Evolutionary conservation across 2,113 vertebrate species (phyloP), one percentile per base, ranked within the genome.

Genomic region (Argyrosomus japonicus): DNA sequence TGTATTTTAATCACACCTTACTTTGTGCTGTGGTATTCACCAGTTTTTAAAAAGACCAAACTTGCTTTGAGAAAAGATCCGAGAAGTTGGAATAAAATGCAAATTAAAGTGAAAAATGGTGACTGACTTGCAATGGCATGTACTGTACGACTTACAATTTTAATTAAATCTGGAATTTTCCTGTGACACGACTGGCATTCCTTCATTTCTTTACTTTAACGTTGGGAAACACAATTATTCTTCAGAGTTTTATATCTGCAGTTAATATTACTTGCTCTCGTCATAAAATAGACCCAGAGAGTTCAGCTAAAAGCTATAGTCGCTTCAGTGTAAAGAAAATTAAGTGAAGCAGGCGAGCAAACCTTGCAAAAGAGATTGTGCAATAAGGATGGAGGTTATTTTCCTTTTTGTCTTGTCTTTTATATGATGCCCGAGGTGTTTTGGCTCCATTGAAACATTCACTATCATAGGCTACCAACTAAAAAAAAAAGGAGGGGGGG

Each of bases 91-190:
- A 53, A 27, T 23, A 48, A 58, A 69, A 68, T 64, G 29, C 43
- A 63, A 27, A n/a, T 21, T 21, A 19, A 71, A n/a, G 19, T 12
- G 1, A 48, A 32, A 50, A 61, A 32, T 19, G 6, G 40, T 32
- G 23, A 45, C 25, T 47, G 32, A 65, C 14, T 67, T 70, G 23
- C 48, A 82, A 43, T 68, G 36, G 72, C 77, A 87, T 88, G 68
- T 61, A 67, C 40, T 76, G 56, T 79, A 71, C 18, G 1, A 64
- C 60, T 75, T 62, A 6, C 1, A 21, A 19, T 69, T 72, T 82
- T 65, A 2, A 86, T 75, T 85, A 85, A 87, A 85, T 57, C 23
- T 32, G 17, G 14, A 7, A 9, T 21, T 71, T 56, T 70, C 40
- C 74, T 73, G 6, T 64, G 18, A 57, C 0, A 3, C 6, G 40